A percentile compares a stretch with the other conserved stretches of the same genome.
phyloP scores from a whole-genome alignment of 2,888 invertebrate genomes.

The Neoascia interrupta region DNA sequence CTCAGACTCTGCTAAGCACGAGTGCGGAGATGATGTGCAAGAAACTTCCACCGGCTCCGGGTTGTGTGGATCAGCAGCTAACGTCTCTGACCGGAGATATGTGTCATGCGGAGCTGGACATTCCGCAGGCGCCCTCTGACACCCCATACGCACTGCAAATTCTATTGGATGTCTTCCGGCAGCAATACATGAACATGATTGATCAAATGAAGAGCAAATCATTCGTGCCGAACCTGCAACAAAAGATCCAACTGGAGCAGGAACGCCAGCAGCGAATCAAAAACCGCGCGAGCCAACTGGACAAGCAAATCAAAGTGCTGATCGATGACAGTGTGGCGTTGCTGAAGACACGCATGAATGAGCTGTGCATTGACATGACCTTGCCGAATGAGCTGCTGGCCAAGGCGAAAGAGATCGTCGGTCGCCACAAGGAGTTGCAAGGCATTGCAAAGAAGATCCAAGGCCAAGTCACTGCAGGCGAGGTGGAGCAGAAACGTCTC shows the following conservation, averaged over 20 bases:
- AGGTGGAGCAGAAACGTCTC: slow-evolving; percentile 87
- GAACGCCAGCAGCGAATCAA: slow-evolving; percentile 90
- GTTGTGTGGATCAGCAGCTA: slow-evolving; percentile 94
- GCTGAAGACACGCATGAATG: slow-evolving; percentile 93
- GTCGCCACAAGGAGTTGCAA: slow-evolving; percentile 94
- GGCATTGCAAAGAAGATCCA: slow-evolving; percentile 92
- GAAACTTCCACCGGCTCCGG: slow-evolving; percentile 92
- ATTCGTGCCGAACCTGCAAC: slow-evolving; percentile 86
- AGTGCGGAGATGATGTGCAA: slow-evolving; percentile 86
- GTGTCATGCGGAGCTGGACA: slow-evolving; percentile 90
- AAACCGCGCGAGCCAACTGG: slow-evolving; percentile 92
- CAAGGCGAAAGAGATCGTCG: slow-evolving; percentile 95
- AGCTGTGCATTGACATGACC: slow-evolving; percentile 92
- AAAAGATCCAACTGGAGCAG: slow-evolving; percentile 91
- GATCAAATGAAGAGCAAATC: slow-evolving; percentile 90
- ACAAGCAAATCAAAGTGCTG: slow-evolving; percentile 94
- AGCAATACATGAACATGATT: slow-evolving; percentile 91
- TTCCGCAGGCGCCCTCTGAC: slow-evolving; percentile 87
- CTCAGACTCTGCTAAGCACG: slow-evolving; percentile 92
- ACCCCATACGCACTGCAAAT: slow-evolving; percentile 93
- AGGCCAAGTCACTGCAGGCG: slow-evolving; percentile 86
- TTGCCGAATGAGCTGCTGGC: slow-evolving; percentile 91
- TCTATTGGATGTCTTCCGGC: slow-evolving; percentile 90
- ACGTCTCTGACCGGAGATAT: slow-evolving; percentile 87
- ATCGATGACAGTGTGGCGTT: slow-evolving; percentile 95